A percentile compares a stretch with the other conserved stretches of the same genome.
Conservation (phyloP, 1,140 invertebrate species). For the Cyclina sinensis region DNA sequence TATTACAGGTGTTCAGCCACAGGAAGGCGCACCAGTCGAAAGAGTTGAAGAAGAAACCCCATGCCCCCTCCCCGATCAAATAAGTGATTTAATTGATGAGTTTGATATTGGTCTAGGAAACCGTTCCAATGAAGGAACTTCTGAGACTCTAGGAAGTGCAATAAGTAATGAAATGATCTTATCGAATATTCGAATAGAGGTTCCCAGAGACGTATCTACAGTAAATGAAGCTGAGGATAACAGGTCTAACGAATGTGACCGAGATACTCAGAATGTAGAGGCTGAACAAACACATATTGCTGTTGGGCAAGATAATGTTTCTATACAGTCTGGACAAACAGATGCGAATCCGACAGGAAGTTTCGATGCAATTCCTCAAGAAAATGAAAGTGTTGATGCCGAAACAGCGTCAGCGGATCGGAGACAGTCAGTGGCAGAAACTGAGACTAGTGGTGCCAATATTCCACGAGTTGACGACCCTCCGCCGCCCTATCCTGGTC, state of each 20-base stretch:
- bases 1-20: background rate
- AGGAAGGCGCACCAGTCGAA: background rate
- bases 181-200: background rate
- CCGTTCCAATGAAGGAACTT: background rate
- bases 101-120: background rate
- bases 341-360: no score
- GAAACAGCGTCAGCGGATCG: background rate
- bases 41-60: background rate
- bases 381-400: background rate
- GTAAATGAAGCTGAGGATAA: background rate
- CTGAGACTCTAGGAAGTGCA: background rate
- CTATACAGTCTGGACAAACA: no score
- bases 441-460: background rate
- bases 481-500: slow-evolving; percentile 30
- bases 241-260: background rate
- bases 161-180: background rate
- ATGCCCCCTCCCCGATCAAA: background rate
- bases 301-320: background rate
- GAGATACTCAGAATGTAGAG: background rate
- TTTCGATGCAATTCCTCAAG: background rate
- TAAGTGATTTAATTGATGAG: background rate
- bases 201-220: background rate
- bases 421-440: background rate
- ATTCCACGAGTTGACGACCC: slow-evolving; percentile 10
- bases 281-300: background rate